Evolutionary conservation across 2,113 vertebrate genomes (phyloP).

Genomic region (Apeltes quadracus): DNA sequence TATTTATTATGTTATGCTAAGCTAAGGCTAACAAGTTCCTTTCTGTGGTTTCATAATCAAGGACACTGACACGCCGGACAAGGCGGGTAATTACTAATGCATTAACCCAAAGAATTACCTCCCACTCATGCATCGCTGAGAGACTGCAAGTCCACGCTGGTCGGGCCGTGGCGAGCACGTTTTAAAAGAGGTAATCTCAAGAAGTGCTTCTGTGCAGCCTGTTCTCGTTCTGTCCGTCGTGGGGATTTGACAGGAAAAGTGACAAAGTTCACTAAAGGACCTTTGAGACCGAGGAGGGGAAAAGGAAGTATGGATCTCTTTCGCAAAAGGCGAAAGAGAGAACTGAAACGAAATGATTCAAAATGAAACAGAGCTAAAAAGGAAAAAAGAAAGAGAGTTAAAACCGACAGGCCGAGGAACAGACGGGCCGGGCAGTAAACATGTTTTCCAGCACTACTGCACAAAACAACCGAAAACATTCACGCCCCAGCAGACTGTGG

Average conservation of each 20-base stretch:
- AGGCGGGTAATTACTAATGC: neutral
- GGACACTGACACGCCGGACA: neutral
- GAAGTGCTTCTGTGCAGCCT: neutral
- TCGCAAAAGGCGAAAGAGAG: neutral
- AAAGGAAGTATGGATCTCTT: slow-evolving; percentile 6
- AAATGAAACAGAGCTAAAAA: neutral
- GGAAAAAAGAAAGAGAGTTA: neutral
- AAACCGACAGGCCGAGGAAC: neutral
- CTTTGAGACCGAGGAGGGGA: slow-evolving; percentile 59
- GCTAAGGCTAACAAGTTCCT: neutral
- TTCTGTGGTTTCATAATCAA: neutral
- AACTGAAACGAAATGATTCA: neutral
- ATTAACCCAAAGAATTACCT: slow-evolving; percentile 37
- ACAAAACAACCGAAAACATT: slow-evolving; percentile 42
- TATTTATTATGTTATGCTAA: neutral
- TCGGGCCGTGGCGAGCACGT: slow-evolving; percentile 9
- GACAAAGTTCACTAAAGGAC: slow-evolving; percentile 68
- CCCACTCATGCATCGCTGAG: slow-evolving; percentile 51
- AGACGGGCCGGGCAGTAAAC: slow-evolving; percentile 12
- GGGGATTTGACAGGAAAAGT: slow-evolving; percentile 19
- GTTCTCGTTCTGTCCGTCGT: neutral
- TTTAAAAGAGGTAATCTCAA: slow-evolving; percentile 5
- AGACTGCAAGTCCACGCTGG: neutral
- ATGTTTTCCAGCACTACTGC: slow-evolving; percentile 10
- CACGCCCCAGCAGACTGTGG: slow-evolving; percentile 63